phyloP scores from a whole-genome alignment of 2,888 invertebrate species.

The Pycnomerus fuliginosus region DNA sequence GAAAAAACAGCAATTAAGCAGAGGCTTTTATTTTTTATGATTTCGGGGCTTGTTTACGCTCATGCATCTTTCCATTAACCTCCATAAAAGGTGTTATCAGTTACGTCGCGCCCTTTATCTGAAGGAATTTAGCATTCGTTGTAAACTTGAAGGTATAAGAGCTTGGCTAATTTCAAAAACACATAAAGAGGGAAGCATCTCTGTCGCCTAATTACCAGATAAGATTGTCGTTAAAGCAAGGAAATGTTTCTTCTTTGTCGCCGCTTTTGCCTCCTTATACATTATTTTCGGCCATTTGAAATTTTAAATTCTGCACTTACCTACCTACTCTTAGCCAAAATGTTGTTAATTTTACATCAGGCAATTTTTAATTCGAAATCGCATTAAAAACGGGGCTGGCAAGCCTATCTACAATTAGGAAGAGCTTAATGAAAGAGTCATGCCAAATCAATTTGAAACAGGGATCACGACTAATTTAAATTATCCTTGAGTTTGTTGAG shows the following conservation, averaged over 20 bases:
- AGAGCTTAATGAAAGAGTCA: conserved; percentile 12
- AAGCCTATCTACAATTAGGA: conserved; percentile 1
- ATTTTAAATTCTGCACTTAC: conserved; percentile 29
- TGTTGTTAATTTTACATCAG: conserved; percentile 33
- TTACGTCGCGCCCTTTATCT: conserved; percentile 25
- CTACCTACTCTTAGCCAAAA: conserved; percentile 28
- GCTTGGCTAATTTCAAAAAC: conserved; percentile 44
- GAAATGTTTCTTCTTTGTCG: conserved; percentile 38
- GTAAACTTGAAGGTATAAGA: conserved; percentile 32
- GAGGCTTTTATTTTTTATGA: conserved; percentile 19
- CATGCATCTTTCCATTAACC: conserved; percentile 26
- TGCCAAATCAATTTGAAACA: conserved; percentile 24
- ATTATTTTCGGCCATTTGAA: conserved; percentile 32
- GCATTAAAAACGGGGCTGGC: too few species aligned
- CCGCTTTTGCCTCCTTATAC: conserved; percentile 27
- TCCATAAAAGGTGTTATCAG: conserved; percentile 26
- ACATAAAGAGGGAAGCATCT: conserved; percentile 38
- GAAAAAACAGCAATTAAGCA: conserved; percentile 8
- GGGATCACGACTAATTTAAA: conserved; percentile 25
- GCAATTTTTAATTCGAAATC: too few species aligned
- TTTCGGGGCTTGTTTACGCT: conserved; percentile 21
- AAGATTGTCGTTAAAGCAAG: conserved; percentile 41
- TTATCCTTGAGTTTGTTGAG: conserved; percentile 23
- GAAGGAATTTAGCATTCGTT: conserved; percentile 25
- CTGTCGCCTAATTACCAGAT: conserved; percentile 45